Evolutionary conservation across 2,888 invertebrate species (phyloP).

Genomic region (Drosophila conformis): DNA sequence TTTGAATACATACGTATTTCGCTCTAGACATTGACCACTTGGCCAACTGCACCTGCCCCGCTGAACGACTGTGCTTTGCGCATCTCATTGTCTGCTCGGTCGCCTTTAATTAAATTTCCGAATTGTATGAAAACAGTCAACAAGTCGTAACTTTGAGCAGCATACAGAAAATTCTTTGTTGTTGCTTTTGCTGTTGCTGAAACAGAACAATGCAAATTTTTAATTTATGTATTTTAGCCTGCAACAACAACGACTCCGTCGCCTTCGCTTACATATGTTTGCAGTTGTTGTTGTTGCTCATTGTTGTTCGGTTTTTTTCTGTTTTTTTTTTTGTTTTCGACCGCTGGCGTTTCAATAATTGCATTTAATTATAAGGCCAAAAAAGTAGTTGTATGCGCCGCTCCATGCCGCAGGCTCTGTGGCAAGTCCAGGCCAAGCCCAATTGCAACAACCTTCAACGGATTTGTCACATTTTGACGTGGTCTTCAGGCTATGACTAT

Average conservation of each 20-base stretch:
- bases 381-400: conserved; percentile 34
- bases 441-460: conserved; percentile 46
- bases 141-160: conserved; percentile 75
- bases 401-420: conserved; percentile 40
- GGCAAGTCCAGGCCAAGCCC: conserved; percentile 57
- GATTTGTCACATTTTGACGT: conserved; percentile 66
- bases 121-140: conserved; percentile 81
- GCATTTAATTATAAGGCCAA: conserved; percentile 82
- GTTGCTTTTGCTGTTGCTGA: conserved; percentile 44
- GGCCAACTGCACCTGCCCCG: conserved; percentile 63
- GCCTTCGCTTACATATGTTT: conserved; percentile 70
- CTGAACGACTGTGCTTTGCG: conserved; percentile 32
- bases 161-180: conserved; percentile 54
- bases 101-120: conserved; percentile 80
- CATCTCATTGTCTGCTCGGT: conserved; percentile 77
- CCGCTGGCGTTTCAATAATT: conserved; percentile 82
- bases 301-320: conserved; percentile 41
- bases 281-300: conserved; percentile 49
- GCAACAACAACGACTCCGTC: conserved; percentile 55
- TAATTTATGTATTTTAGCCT: conserved; percentile 81
- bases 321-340: conserved; percentile 20
- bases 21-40: conserved; percentile 16
- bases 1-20: conserved; percentile 55
- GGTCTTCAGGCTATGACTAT: conserved; percentile 37
- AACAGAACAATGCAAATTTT: conserved; percentile 82